Evolutionary conservation across 2,113 vertebrate genomes (phyloP), one percentile per base, ranked within the genome.

Genomic region (Crotalus horridus): DNA sequence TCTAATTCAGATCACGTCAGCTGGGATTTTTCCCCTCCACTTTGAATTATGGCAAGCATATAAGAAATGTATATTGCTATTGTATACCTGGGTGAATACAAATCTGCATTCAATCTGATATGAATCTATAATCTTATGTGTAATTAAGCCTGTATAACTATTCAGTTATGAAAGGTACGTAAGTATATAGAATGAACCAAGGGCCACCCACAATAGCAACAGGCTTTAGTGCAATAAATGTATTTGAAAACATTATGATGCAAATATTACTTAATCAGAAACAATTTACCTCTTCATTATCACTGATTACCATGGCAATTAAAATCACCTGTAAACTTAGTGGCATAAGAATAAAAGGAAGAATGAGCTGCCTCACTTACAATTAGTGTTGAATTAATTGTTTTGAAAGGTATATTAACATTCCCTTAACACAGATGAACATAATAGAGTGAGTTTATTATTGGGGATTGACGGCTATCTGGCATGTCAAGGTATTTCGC

Each of bases 181-280:
- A 81, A 43, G 33, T 81, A 43, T 20, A 17, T 81, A 21, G 33
- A 81, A 81, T 21, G 74, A 39, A 81, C 7, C 33, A 1, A 7
- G 17, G 33, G 74, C 33, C 33, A 21, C 33, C 33, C 33, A 43
- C 33, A 81, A 81, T 8, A 21, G 15, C 33, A 81, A 9, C 33
- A 43, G 33, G 17, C 17, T 43, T 81, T 43, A 81, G 43, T 81
- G 74, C 33, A 43, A 43, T 3, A 81, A 81, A 81, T 81, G n/a
- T 81, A 81, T 81, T 81, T 10, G 74, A 81, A 81, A 81, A 39
- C 33, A 94, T 96, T 96, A 94, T 95, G 90, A 96, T 96, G 94
- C 89, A 96, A 96, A 96, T 96, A 94, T 96, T 97, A 96, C 96
- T 98, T 97, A 97, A 97, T 97, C 95, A 97, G 94, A 94, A 96